Conservation (phyloP, 1,140 invertebrate genomes). For the Laupala kohalensis region DNA sequence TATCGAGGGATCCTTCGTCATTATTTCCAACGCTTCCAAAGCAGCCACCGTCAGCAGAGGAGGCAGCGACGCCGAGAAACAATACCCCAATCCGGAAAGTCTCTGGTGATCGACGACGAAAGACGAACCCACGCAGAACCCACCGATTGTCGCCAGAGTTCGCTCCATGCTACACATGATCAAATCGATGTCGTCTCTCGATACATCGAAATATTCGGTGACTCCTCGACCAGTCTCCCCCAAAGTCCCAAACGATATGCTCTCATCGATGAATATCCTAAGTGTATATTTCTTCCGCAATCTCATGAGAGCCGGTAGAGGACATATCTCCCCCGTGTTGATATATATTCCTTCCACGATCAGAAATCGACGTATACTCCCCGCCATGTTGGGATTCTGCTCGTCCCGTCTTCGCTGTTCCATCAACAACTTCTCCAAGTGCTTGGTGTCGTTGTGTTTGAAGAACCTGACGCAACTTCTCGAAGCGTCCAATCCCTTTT, state of each 20-base stretch:
- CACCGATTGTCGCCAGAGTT: conserved; percentile 75
- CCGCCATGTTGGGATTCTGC: conserved; percentile 59
- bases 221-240: conserved; percentile 73
- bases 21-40: conserved; percentile 57
- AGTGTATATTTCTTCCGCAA: conserved; percentile 81
- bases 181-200: conserved; percentile 73
- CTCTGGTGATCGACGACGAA: conserved; percentile 93
- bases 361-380: conserved; percentile 64
- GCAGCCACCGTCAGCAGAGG: conserved; percentile 81
- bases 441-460: conserved; percentile 81
- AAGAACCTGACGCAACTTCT: conserved; percentile 76
- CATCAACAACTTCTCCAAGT: conserved; percentile 65
- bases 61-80: conserved; percentile 92
- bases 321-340: conserved; percentile 82
- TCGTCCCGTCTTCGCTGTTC: conserved; percentile 52
- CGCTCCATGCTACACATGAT: conserved; percentile 83
- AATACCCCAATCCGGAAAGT: conserved; percentile 77
- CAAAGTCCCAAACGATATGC: conserved; percentile 79
- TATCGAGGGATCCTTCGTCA: conserved; percentile 52
- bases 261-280: conserved; percentile 89
- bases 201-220: conserved; percentile 71
- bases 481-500: conserved; percentile 86
- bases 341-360: conserved; percentile 88
- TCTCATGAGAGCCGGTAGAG: conserved; percentile 65
- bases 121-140: conserved; percentile 86